Evolutionary conservation across 2,797 vertebrate genomes (phyloP).

Genomic region (Labroides dimidiatus): DNA sequence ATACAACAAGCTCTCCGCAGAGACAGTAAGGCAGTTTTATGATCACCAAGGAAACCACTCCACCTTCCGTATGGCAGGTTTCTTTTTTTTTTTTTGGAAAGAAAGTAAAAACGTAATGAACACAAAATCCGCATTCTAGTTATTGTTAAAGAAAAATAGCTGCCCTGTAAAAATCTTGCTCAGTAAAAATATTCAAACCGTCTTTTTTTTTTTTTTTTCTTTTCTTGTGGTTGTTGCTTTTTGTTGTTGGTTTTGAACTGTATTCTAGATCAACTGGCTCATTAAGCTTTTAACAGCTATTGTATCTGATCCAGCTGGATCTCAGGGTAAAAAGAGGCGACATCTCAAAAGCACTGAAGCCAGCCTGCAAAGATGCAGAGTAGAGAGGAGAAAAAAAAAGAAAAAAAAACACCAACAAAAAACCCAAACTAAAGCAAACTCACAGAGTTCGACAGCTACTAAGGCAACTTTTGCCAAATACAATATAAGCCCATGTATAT

Average conservation of each 20-base stretch:
- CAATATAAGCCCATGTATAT: conserved; percentile 99
- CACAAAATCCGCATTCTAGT: conserved; percentile 71
- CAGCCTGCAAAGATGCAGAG: conserved; percentile 76
- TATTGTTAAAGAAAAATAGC: conserved; percentile 83
- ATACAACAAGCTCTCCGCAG: conserved; percentile 82
- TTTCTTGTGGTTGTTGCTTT: conserved; percentile 73
- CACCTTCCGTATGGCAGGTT: conserved; percentile 81
- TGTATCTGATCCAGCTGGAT: conserved; percentile 89
- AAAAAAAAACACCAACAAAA: conserved; percentile 78
- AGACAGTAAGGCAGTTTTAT: conserved; percentile 86
- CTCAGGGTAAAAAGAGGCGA: conserved; percentile 91
- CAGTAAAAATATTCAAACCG: conserved; percentile 80
- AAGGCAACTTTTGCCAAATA: conserved; percentile 99
- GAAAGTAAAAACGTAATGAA: conserved; percentile 70
- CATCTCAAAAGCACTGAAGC: conserved; percentile 93
- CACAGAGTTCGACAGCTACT: conserved; percentile 99
- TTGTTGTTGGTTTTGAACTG: conserved; percentile 73
- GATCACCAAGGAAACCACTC: conserved; percentile 80
- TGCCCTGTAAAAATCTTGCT: conserved; percentile 83
- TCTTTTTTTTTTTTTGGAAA: conserved; percentile 74
- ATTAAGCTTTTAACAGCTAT: conserved; percentile 92
- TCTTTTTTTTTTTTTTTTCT: conserved; percentile 25
- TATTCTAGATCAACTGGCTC: conserved; percentile 81
- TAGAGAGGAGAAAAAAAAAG: conserved; percentile 68
- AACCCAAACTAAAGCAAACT: conserved; percentile 91